Evolutionary conservation across 2,797 vertebrate genomes (phyloP), one percentile per base, ranked within the genome.

Genomic region (Smutsia temminckii): DNA sequence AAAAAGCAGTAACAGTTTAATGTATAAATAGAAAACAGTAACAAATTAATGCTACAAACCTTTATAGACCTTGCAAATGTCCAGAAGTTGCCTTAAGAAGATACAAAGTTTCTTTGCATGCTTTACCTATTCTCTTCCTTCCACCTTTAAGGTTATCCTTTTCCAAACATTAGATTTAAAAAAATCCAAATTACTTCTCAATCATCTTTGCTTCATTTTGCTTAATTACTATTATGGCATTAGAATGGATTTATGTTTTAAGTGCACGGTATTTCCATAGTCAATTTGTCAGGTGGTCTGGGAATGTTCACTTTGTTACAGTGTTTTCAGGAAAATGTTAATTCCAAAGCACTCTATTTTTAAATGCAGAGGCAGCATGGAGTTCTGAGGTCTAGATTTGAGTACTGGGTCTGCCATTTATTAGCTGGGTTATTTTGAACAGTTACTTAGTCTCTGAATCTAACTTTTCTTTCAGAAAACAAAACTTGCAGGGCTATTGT

Each of bases 381-480:
- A 63, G 16, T 81, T 40, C 40, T 18, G 34, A 85, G n/a, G 25
- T 32, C 32, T 32, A 6, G 42, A 42, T 68, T 68, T 83, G 68
- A 71, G 32, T 32, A 37, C 32, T 63, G 69, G 23, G 25, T 53
- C 20, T 94, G 57, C 27, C 42, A 49, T 27, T 81, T 34, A 34
- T 29, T 71, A 80, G 12, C 42, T 32, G 9, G 7, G 63, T 69
- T 85, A 34, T 53, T 75, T 12, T 80, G 42, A 79, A 74, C 16
- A 51, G 20, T 66, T 69, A 66, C 66, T 61, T 92, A 27, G 68
- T 42, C 21, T 88, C 85, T 77, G 89, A 92, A 83, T 85, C 8
- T 77, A 61, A 77, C 77, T 61, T 64, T 80, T 61, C 29, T 85
- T 85, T 88, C 29, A 12, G 77, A 78, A 95, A 93, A 69, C 40